phyloP scores from a whole-genome alignment of 2,113 vertebrate species.

The Pitta sordida region DNA sequence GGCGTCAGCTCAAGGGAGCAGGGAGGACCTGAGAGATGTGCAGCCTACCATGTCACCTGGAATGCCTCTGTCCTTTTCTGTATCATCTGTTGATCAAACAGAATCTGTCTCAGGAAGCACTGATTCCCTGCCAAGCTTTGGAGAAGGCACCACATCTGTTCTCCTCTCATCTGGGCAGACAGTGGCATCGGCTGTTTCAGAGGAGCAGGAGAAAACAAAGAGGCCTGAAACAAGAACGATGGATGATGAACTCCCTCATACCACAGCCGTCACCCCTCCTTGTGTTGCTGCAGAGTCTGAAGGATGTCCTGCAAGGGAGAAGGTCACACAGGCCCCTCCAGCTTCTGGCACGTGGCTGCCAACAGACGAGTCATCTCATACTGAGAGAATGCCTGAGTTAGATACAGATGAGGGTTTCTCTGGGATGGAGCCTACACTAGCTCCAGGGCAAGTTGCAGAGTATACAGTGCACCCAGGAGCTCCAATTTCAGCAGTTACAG shows the following conservation, averaged over 20 bases:
- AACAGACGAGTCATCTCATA: background rate
- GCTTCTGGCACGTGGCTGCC: background rate
- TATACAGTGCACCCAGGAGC: background rate
- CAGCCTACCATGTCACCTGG: background rate
- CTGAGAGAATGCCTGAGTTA: background rate
- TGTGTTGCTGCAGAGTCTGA: background rate
- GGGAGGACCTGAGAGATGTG: conserved; percentile 6
- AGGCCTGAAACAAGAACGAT: background rate
- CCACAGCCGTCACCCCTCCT: background rate
- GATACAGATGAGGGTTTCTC: conserved; percentile 43
- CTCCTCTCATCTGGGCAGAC: background rate
- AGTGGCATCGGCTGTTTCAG: background rate
- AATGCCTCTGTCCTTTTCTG: conserved; percentile 31
- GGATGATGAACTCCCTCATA: background rate
- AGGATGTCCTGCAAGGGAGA: background rate
- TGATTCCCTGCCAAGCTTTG: background rate
- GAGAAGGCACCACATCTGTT: background rate
- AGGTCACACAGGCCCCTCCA: background rate
- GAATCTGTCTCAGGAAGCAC: conserved; percentile 15
- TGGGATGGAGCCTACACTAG: conserved; percentile 31
- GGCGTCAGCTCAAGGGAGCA: background rate
- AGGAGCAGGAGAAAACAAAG: conserved; percentile 7
- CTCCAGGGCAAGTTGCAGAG: conserved; percentile 5
- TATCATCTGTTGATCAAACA: conserved; percentile 5
- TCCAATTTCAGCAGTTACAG: background rate